These are phyloP conservation scores for Euzetes globulus DNA, from an alignment of 2,888 invertebrate species.

Conservation along the genomic window DNA sequence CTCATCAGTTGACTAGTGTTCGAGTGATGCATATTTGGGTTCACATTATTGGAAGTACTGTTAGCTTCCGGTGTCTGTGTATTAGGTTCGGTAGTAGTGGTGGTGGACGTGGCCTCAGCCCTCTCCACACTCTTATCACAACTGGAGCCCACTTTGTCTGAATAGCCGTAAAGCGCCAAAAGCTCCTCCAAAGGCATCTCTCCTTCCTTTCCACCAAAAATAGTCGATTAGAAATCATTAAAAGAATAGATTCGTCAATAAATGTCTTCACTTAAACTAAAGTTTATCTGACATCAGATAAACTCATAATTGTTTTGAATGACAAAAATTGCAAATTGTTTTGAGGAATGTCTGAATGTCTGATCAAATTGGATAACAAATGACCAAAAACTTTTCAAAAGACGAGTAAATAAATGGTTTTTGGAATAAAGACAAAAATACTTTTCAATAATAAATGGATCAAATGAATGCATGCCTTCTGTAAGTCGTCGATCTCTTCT, in stretches of 20 bases:
- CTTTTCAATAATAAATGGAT: not conserved
- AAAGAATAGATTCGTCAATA: too few species aligned
- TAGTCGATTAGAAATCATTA: not conserved
- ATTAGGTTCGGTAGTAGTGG: not conserved
- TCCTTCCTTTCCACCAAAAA: constrained; percentile 58
- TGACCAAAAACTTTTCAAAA: not conserved
- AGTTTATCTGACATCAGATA: too few species aligned
- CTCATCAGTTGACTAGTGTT: constrained; percentile 21
- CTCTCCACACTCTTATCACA: constrained; percentile 16
- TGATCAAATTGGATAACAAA: too few species aligned
- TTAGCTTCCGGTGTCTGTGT: not conserved
- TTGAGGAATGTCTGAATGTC: too few species aligned
- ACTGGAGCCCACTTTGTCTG: constrained; percentile 16
- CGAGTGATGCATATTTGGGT: not conserved
- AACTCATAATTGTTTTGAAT: not conserved
- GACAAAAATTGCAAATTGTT: too few species aligned
- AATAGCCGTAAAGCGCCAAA: constrained; percentile 75
- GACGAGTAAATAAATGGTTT: not conserved
- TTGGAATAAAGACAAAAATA: not conserved
- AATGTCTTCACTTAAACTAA: too few species aligned
- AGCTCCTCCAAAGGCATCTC: constrained; percentile 94
- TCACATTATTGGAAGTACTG: not conserved
- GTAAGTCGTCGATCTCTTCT: constrained; percentile 78
- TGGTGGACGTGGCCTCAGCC: not conserved
- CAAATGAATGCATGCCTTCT: constrained; percentile 55